Evolutionary conservation across 2,797 vertebrate genomes (phyloP), one percentile per base, ranked within the genome.

Genomic region (Phalloptychus januarius): DNA sequence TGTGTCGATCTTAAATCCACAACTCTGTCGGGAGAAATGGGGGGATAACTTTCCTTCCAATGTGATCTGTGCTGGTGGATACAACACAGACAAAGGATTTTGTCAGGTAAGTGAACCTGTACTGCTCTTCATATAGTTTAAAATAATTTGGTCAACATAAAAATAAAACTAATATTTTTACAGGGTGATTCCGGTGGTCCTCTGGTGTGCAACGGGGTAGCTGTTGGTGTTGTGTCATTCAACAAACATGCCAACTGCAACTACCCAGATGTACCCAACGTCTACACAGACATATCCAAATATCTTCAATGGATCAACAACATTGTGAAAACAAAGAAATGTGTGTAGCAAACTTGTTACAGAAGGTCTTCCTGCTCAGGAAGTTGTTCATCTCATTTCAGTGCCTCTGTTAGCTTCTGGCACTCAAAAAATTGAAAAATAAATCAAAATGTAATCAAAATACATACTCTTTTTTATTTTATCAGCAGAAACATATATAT

Each of bases 141-240:
- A 71, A 52, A 15, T 36, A 8, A 23, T 0, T 2, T 69, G 18
- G 31, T 23, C 5, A 45, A 73, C 6, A 7, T 31, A 1, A 48
- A 73, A 16, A 2, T 33, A 2, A 10, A 67, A 74, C 3, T 23
- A 3, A 23, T 0, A 0, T 1, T 44, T 4, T 87, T 76, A 44
- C 88, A 95, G 94, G 89, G 91, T 6, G 94, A 95, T 76, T 94
- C 50, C 3, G 50, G 50, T 54, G 50, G 50, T 54, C 95, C 94
- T 52, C 80, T 95, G 74, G 91, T 95, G 76, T 95, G 92, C 40
- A 3, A 15, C 0, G 40, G 40, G 7, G 1, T 7, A 16, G 92
- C 92, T 2, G 84, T 91, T 2, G 94, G 95, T 13, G 76, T 95
- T 0, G 93, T 82, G 12, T 95, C 94, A 12, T 94, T 91, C 71